Evolutionary conservation across 2,113 vertebrate genomes (phyloP).

Genomic region (Salvator merianae): DNA sequence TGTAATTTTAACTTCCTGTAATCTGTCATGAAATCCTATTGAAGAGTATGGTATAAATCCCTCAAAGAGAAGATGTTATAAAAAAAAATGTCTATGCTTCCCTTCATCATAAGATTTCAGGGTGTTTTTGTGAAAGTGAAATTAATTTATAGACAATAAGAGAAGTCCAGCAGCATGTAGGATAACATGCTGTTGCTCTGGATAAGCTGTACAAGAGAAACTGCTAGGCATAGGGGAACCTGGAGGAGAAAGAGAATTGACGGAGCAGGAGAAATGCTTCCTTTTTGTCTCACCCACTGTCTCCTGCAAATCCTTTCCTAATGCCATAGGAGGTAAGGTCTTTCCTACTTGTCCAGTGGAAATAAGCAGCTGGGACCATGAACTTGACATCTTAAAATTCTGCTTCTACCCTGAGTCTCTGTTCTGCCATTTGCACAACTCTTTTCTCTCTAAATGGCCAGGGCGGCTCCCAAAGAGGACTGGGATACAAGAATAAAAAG

Average conservation of each 20-base stretch:
- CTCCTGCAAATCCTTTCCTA: no score
- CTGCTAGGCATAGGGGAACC: not conserved
- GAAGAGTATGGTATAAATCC: not conserved
- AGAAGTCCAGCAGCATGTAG: not conserved
- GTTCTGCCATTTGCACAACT: not conserved
- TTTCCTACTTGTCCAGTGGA: no score
- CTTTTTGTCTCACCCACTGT: no score
- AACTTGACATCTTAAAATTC: no score
- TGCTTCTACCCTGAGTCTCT: not conserved
- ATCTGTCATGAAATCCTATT: not conserved
- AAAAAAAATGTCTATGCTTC: not conserved
- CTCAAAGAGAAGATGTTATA: not conserved
- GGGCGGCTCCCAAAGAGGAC: not conserved
- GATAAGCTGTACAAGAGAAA: not conserved
- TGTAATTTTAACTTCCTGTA: not conserved
- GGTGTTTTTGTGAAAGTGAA: not conserved
- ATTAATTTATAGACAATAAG: not conserved
- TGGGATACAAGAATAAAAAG: conserved; percentile 5
- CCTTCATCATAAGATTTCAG: not conserved
- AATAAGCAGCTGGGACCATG: not conserved
- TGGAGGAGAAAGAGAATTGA: not conserved
- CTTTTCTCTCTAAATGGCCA: not conserved
- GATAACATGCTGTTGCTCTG: no score
- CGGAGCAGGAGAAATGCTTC: no score
- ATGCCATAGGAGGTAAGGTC: no score